phyloP scores from a whole-genome alignment of 2,888 invertebrate genomes.

The Bimastos eiseni region DNA sequence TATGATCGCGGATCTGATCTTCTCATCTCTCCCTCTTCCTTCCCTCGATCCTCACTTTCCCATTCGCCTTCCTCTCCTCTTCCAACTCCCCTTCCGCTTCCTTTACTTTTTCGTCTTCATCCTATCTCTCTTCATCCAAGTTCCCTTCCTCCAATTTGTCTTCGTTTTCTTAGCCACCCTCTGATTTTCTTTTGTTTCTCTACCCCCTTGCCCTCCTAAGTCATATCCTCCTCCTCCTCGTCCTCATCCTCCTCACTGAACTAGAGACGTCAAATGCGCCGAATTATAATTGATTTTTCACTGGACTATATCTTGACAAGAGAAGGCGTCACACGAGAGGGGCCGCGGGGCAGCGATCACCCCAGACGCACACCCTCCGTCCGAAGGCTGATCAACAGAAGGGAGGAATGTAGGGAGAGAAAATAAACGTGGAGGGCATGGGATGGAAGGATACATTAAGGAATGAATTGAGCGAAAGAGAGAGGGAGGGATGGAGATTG shows the following conservation, averaged over 20 bases:
- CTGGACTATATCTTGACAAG: not conserved
- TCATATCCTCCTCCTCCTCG: too few relatives aligned
- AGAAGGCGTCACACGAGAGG: not conserved
- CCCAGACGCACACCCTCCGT: too few relatives aligned
- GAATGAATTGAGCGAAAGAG: too few relatives aligned
- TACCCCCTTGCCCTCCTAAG: too few relatives aligned
- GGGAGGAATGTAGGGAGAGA: not conserved
- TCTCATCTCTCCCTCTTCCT: not conserved
- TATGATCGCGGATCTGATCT: not conserved
- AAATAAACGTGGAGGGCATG: too few relatives aligned
- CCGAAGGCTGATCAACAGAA: not conserved
- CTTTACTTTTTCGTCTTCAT: not conserved
- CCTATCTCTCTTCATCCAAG: too few relatives aligned
- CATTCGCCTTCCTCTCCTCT: not conserved
- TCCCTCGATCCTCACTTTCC: not conserved
- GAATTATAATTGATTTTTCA: slow-evolving; percentile 26
- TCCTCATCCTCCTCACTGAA: too few relatives aligned
- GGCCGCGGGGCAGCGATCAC: too few relatives aligned
- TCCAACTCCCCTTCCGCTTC: not conserved
- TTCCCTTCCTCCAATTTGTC: not conserved
- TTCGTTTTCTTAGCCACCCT: not conserved
- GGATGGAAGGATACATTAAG: too few relatives aligned
- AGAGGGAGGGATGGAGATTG: too few relatives aligned
- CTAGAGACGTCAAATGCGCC: not conserved
- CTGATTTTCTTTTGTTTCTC: too few relatives aligned